Evolutionary conservation across 1,140 invertebrate genomes (phyloP).

Genomic region (Panulirus ornatus): DNA sequence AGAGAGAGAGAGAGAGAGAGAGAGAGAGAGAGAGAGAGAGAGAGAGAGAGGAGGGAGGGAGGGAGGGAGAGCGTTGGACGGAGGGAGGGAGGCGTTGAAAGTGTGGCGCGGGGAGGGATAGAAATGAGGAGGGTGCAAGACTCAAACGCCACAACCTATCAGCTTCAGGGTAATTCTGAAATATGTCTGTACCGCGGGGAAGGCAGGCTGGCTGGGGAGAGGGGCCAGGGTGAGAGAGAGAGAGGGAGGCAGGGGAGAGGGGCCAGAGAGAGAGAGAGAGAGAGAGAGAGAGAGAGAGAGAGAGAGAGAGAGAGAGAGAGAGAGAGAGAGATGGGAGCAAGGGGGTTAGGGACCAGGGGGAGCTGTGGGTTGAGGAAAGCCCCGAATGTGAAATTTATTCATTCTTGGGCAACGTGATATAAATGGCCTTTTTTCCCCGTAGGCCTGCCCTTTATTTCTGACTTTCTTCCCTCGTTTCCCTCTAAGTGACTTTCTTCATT

Average conservation of each 20-base stretch:
- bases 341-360: neutral
- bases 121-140: neutral
- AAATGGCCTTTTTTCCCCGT: neutral
- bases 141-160: constrained; percentile 48
- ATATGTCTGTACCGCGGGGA: constrained; percentile 16
- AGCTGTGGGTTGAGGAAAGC: neutral
- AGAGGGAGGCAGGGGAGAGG: neutral
- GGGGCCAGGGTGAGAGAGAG: neutral
- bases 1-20: neutral
- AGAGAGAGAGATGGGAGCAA: neutral
- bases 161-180: constrained; percentile 46
- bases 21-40: constrained; percentile 2
- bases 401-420: constrained; percentile 21
- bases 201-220: neutral
- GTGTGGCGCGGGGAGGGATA: neutral
- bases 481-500: too few species aligned
- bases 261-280: neutral
- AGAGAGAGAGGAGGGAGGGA: constrained; percentile 2
- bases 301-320: neutral
- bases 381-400: constrained; percentile 15
- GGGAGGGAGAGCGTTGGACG: neutral
- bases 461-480: constrained; percentile 17
- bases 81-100: neutral
- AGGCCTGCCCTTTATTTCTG: neutral
- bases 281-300: neutral